A percentile compares a stretch with the other conserved stretches of the same genome.
Conservation (phyloP, 2,113 vertebrate genomes). For the Nesogale talazaci region DNA sequence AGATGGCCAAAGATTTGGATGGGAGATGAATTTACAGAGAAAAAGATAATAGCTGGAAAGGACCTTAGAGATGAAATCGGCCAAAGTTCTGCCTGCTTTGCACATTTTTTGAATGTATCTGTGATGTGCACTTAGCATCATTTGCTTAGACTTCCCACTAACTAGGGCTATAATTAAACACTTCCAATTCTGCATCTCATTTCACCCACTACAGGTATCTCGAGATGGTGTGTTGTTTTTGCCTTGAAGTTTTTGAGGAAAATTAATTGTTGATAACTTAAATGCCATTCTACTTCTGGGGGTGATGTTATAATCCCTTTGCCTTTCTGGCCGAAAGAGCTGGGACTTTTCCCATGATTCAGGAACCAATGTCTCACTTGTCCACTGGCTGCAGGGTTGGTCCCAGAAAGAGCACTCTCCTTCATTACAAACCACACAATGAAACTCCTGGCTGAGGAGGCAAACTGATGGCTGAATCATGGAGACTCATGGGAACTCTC, state of each 20-base stretch:
- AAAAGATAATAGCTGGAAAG: slow-evolving; percentile 14
- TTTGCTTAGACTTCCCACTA: not conserved
- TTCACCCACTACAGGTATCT: not conserved
- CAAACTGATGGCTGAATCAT: no score
- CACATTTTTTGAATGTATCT: not conserved
- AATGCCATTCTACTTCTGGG: not conserved
- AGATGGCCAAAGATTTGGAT: not conserved
- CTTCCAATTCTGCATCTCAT: not conserved
- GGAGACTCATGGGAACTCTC: no score
- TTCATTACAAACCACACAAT: not conserved
- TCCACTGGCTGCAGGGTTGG: not conserved
- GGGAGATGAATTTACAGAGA: not conserved
- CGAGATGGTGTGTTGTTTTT: not conserved
- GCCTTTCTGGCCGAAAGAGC: not conserved
- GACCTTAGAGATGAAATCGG: slow-evolving; percentile 1
- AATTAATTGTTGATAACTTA: not conserved
- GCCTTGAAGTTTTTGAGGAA: not conserved
- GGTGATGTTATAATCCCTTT: not conserved
- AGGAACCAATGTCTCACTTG: not conserved
- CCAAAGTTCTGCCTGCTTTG: not conserved
- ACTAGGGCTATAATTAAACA: not conserved
- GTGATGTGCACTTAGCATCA: slow-evolving; percentile 18
- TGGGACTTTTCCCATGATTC: not conserved
- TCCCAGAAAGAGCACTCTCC: not conserved
- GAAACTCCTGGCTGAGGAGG: no score